Base-by-base conservation (phyloP, 2,797 vertebrate species). In the Lerista edwardsae region DNA sequence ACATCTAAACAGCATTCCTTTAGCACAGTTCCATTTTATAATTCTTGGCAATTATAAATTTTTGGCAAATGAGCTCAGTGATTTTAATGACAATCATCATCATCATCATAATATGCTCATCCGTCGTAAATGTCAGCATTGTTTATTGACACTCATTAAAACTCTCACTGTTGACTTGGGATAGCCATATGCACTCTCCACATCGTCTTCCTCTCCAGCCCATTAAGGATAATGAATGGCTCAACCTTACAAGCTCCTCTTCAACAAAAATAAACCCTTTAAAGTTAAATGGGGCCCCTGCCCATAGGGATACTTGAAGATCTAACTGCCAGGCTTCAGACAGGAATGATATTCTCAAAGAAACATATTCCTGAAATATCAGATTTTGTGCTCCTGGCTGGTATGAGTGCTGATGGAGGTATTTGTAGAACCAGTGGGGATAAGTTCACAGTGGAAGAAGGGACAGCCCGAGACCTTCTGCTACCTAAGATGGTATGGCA, bases 21-120 rank as follows among this genome's bases (percentile, higher is more conserved):
- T 82, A 84, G 80, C 9, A 6, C 41, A 80, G 0, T 39, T 78
- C 79, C 55, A n/a, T 61, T 86, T 83, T 78, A 44, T 71, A 68
- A 44, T 83, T 90, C n/a, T 71, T 80, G 61, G 78, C 25, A 27
- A 14, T 1, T 64, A 2, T 57, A 89, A 74, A 78, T 17, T 82
- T 0, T 62, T 80, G 59, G 69, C 79, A 80, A 87, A 86, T n/a
- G 71, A 87, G 79, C 57, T 87, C 0, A 0, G 84, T 87, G 79
- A 41, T 91, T 84, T 79, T 72, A 31, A 82, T 61, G 89, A 84
- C 71, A 87, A 80, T 55, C 21, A 74, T 41, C 88, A 84, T 31
- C 64, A 57, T 91, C 73, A 80, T 75, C 10, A n/a, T n/a, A n/a
- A n/a, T n/a, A n/a, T 77, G 62, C 31, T 31, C 59, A 79, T 90